Base-by-base conservation (phyloP, 2,113 vertebrate species). In the Protomyctophum bolini region DNA sequence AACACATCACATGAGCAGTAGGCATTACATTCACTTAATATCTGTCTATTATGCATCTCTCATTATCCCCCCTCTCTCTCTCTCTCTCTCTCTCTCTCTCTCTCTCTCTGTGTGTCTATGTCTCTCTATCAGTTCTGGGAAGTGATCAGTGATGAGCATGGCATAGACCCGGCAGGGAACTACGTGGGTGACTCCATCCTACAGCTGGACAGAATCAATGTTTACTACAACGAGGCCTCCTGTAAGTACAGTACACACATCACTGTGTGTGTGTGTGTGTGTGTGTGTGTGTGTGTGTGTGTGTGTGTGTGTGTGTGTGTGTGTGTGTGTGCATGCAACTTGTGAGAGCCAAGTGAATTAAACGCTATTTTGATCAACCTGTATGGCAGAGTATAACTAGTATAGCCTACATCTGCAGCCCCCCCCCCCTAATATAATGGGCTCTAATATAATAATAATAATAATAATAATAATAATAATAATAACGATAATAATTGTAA, bases 151-250 rank as follows among this genome's bases (percentile, higher is more conserved):
- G 96, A 97, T 2, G 96, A 97, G 56, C 96, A 98, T 63, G 95
- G 95, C 52, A 96, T 98, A 76, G 95, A 96, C 90, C 91, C 96
- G 2, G 92, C 94, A 10, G 96, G 96, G 78, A 93, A 90, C 86
- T 98, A 96, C 14, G 94, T 93, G 21, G 97, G 96, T 66, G 97
- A 98, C 89, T 96, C 95, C 47, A 66, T 80, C 46, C 92, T 98
- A 68, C 97, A 98, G 86, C 94, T 98, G 90, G 96, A 98, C 81
- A 83, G 96, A 52, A 94, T 98, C 89, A 96, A 93, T 72, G 96
- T 98, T 71, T 98, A 98, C 92, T 98, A 96, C 77, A 97, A 96
- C 79, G 95, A 97, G 90, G 97, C 97, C 8, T 96, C 95, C 7
- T 95, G 96, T 98, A 79, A 96, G 96, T 94, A 73, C 33, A 14